These are phyloP conservation scores for Notodonta ziczac DNA, from an alignment of 2,888 invertebrate genomes.

Conservation along the genomic window DNA sequence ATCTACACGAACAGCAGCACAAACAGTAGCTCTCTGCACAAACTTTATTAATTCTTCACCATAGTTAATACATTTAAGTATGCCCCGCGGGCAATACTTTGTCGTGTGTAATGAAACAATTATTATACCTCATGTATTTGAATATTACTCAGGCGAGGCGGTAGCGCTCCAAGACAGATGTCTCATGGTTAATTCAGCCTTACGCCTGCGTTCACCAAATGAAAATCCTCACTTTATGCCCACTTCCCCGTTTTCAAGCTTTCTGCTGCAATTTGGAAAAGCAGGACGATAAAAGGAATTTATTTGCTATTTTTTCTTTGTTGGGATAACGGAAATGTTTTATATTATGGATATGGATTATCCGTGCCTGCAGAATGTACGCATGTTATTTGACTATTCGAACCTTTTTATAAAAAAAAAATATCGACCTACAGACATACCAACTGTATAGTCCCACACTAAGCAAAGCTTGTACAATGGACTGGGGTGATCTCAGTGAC, in stretches of 20 bases:
- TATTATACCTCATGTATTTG: background rate
- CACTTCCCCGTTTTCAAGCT: conserved; percentile 18
- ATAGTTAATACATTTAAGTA: background rate
- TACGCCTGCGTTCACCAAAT: conserved; percentile 21
- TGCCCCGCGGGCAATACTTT: background rate
- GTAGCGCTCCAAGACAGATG: conserved; percentile 20
- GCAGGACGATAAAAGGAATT: conserved; percentile 27
- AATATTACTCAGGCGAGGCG: conserved; percentile 5
- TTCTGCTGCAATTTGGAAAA: conserved; percentile 26
- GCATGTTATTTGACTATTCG: too few relatives aligned
- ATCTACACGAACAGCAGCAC: too few relatives aligned
- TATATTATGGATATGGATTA: too few relatives aligned
- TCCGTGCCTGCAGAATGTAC: too few relatives aligned
- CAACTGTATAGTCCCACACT: too few relatives aligned
- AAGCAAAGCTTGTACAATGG: too few relatives aligned
- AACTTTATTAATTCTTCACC: background rate
- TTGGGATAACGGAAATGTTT: background rate
- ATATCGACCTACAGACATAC: too few relatives aligned
- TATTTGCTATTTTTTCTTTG: conserved; percentile 27
- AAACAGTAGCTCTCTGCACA: background rate
- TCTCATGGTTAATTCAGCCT: conserved; percentile 39
- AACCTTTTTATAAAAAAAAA: too few relatives aligned
- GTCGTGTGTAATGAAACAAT: conserved; percentile 1
- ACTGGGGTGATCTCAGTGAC: too few relatives aligned
- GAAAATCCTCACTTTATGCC: conserved; percentile 23